Conservation (phyloP, 2,888 invertebrate species). For the Atrina japonica region DNA sequence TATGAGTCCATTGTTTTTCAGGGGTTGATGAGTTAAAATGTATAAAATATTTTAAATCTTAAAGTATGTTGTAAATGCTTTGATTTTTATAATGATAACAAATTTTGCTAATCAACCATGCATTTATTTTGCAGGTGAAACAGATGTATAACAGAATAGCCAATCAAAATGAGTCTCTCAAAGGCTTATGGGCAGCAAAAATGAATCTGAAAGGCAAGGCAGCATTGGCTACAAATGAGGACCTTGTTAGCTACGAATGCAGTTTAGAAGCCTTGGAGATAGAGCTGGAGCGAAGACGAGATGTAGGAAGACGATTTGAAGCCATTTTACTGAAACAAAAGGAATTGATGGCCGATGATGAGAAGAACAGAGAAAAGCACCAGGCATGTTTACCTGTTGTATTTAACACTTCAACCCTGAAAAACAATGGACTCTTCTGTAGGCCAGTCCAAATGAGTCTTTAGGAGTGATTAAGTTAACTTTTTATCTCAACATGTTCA, state of each 20-base stretch:
- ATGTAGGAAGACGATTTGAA: constrained; percentile 71
- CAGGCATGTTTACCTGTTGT: constrained; percentile 72
- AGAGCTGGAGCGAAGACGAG: constrained; percentile 74
- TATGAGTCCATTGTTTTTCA: too few species aligned
- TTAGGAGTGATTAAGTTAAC: too few species aligned
- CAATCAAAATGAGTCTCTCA: constrained; percentile 77
- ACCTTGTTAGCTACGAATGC: constrained; percentile 69
- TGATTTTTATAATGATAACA: too few species aligned
- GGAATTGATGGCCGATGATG: constrained; percentile 69
- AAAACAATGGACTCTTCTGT: too few species aligned
- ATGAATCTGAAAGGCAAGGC: constrained; percentile 74
- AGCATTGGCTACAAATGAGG: constrained; percentile 70
- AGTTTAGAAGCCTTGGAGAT: constrained; percentile 71
- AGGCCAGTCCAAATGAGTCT: too few species aligned
- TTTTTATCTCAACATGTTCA: too few species aligned
- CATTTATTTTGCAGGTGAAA: too few species aligned
- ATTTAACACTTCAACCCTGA: too few species aligned
- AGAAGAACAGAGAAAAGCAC: constrained; percentile 71
- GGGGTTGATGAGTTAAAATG: too few species aligned
- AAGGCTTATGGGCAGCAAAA: constrained; percentile 79
- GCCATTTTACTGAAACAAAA: constrained; percentile 64
- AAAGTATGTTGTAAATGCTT: too few species aligned
- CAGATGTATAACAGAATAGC: constrained; percentile 75
- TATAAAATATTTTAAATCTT: too few species aligned
- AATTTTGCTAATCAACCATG: too few species aligned